Evolutionary conservation across 2,888 invertebrate genomes (phyloP), one percentile per base, ranked within the genome.

Genomic region (Escarpia spicata): DNA sequence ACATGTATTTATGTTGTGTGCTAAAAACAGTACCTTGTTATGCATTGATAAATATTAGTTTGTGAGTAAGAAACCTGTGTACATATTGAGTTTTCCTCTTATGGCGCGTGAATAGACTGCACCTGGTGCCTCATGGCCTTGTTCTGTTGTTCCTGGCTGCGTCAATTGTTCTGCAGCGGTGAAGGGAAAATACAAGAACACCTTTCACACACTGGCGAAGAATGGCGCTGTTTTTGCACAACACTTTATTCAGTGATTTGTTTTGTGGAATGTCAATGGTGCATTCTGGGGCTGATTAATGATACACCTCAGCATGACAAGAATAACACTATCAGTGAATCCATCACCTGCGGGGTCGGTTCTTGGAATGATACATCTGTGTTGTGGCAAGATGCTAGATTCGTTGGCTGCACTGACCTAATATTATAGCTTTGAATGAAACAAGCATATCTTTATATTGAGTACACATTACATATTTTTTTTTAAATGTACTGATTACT

Each of bases 261-360:
- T 75, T 75, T 75, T 19, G 75, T 75, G 75, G 75, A 26, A 75
- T 19, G 75, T 26, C 75, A 75, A n/a, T 26, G 19, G 15, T 52
- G 52, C 52, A 15, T 15, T 12, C 52, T 52, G 52, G 52, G 52
- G 15, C 52, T 15, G 9, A 12, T 19, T 75, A 75, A 75, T 75
- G 75, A 75, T 75, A 75, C 19, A 75, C n/a, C 26, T 75, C 75
- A n/a, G 75, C 75, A 26, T 26, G 75, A 75, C 75, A 75, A 75
- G n/a, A 75, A 75, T 75, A 75, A 75, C 26, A 75, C 26, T 75
- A 75, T 75, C 75, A 75, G 75, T 75, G 75, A 75, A 75, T 75
- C 26, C n/a, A 75, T 19, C 75, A 26, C 75, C 2, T 6, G n/a
- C 1, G 26, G n/a, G 26, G 26, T 26, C 26, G 75, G 75, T 26